Evolutionary conservation across 2,797 vertebrate genomes (phyloP).

Genomic region (Nasua narica): DNA sequence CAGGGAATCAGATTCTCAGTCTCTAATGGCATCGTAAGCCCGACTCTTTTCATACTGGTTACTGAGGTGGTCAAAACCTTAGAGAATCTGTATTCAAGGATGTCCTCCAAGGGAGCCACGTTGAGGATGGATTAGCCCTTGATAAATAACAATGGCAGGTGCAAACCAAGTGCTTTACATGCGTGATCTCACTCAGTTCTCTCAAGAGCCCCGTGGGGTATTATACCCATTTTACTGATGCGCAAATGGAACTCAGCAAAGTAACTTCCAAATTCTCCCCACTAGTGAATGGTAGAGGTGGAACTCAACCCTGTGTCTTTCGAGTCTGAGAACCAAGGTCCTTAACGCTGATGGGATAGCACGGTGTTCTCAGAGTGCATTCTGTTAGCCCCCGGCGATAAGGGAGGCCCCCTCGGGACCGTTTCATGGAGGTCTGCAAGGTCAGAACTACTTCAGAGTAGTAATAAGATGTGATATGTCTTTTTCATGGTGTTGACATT

Average conservation of each 20-base stretch:
- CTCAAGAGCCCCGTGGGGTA: background rate
- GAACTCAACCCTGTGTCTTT: background rate
- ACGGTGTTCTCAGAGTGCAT: background rate
- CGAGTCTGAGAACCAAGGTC: background rate
- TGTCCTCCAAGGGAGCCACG: background rate
- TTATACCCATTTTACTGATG: background rate
- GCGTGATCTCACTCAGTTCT: background rate
- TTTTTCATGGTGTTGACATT: background rate
- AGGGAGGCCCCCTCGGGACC: background rate
- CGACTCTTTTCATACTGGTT: background rate
- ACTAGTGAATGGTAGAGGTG: background rate
- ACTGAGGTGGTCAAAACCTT: background rate
- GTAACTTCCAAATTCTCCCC: background rate
- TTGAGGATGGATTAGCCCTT: background rate
- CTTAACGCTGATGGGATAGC: background rate
- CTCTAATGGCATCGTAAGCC: background rate
- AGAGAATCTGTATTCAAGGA: background rate
- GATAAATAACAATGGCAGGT: background rate
- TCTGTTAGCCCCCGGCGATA: accelerated
- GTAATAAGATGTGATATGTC: background rate
- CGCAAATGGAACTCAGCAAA: background rate
- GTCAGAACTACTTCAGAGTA: background rate
- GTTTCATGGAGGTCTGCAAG: background rate
- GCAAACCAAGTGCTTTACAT: background rate
- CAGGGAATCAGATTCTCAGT: background rate